Conservation (phyloP, 2,797 vertebrate genomes). For the Masticophis lateralis region DNA sequence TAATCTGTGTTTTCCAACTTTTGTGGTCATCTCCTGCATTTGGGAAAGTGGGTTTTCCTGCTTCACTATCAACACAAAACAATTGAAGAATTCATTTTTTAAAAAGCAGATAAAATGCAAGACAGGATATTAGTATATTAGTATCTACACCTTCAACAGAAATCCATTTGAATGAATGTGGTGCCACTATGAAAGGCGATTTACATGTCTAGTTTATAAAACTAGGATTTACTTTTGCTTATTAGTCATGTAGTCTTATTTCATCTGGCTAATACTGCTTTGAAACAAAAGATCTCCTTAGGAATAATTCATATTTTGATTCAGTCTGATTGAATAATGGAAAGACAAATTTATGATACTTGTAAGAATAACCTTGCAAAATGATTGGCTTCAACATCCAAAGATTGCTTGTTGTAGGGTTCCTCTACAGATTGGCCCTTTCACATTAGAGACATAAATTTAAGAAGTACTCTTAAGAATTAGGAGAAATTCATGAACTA, state of each 20-base stretch:
- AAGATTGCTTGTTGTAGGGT: not conserved
- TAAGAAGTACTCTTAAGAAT: not conserved
- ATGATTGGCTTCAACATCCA: not conserved
- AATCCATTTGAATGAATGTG: not conserved
- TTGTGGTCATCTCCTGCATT: too few relatives aligned
- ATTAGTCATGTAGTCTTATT: not conserved
- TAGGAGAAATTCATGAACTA: not conserved
- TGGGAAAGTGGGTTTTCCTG: too few relatives aligned
- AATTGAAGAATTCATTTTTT: not conserved
- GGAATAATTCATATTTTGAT: not conserved
- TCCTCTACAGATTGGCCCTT: not conserved
- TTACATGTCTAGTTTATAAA: not conserved
- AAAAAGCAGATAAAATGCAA: not conserved
- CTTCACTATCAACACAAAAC: not conserved
- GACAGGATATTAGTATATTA: not conserved
- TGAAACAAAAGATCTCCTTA: not conserved
- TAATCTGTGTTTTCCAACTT: too few relatives aligned
- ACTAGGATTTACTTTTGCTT: not conserved
- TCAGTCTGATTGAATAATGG: not conserved
- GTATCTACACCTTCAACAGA: not conserved
- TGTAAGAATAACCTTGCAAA: not conserved
- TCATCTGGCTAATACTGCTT: not conserved
- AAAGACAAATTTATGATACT: not conserved
- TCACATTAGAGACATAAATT: not conserved
- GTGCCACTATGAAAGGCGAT: not conserved